Evolutionary conservation across 2,888 invertebrate species (phyloP), one percentile per base, ranked within the genome.

Genomic region (Orthonevra nobilis): DNA sequence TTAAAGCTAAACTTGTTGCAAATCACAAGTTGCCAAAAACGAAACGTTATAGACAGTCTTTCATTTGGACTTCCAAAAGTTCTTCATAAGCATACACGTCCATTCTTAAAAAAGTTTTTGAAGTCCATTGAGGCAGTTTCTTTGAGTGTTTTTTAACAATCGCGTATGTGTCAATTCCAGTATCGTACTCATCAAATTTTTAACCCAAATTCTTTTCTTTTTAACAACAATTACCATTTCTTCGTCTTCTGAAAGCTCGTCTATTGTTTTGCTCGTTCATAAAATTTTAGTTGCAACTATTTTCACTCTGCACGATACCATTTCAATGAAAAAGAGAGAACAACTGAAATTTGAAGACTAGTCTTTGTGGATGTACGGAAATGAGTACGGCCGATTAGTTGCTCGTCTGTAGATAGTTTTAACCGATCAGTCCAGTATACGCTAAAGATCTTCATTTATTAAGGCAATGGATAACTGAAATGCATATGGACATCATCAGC

Each of bases 261-360:
- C 34, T 34, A 34, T 34, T 5, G 9, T 34, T 34, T 3, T 34
- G 9, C 34, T 10, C n/a, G 34, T 34, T 12, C 3, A 34, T 34
- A 34, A 34, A 34, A 34, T 34, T 34, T 12, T 34, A 34, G 3
- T 34, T 34, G 34, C 34, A 34, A 34, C 34, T n/a, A 34, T 7
- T 4, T 34, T 34, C 9, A 7, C 34, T 34, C 34, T n/a, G 34
- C 34, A 34, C 34, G 34, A 34, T 34, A 3, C 34, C 34, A 34
- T 34, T 34, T 34, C 34, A 34, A 34, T 12, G 34, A 12, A 34
- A 34, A 34, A 34, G 3, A 34, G 3, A 34, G 3, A 34, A 34
- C 34, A 34, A 34, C 34, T 34, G 34, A 34, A 34, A 12, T 34
- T 12, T 34, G 34, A 34, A 34, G 7, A 34, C 34, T 34, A 7